Evolutionary conservation across 1,140 invertebrate species (phyloP).

Genomic region (Pristionchus pacificus): DNA sequence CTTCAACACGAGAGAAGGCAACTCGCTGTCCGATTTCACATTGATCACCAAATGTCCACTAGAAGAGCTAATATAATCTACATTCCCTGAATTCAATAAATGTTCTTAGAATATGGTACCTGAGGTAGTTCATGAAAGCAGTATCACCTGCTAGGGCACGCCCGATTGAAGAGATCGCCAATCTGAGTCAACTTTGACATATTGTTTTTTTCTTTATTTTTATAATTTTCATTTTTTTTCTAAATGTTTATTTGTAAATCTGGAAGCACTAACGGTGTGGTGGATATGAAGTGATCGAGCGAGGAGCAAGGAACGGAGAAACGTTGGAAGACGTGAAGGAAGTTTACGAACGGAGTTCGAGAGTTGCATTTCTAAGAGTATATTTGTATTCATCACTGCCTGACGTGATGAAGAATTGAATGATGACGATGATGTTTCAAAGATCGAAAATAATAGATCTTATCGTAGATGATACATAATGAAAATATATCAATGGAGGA

Average conservation of each 20-base stretch:
- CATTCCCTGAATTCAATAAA: background rate
- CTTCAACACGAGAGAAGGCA: conserved; percentile 53
- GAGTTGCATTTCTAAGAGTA: conserved; percentile 31
- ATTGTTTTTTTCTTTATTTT: conserved; percentile 1
- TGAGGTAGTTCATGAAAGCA: conserved; percentile 49
- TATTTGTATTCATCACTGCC: conserved; percentile 4
- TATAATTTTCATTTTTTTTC: background rate
- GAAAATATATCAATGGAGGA: too few relatives aligned
- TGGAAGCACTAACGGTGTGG: background rate
- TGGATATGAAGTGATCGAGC: conserved; percentile 19
- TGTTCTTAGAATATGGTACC: conserved; percentile 4
- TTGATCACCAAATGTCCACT: conserved; percentile 38
- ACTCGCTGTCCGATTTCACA: conserved; percentile 38
- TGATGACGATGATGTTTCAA: too few relatives aligned
- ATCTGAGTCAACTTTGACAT: conserved; percentile 5
- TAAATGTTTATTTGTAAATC: conserved; percentile 1
- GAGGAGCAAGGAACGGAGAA: conserved; percentile 42
- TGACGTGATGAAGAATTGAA: too few relatives aligned
- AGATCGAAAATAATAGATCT: too few relatives aligned
- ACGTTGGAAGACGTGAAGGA: conserved; percentile 40
- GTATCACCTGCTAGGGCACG: conserved; percentile 49
- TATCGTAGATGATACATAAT: too few relatives aligned
- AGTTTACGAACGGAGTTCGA: conserved; percentile 36
- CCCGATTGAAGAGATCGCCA: conserved; percentile 28
- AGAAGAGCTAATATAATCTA: conserved; percentile 26